Percentiles rank a stretch among this genome's conserved stretches.
These are phyloP conservation scores for Muscicapa striata DNA, from an alignment of 2,797 vertebrate genomes.

Conservation along the genomic window DNA sequence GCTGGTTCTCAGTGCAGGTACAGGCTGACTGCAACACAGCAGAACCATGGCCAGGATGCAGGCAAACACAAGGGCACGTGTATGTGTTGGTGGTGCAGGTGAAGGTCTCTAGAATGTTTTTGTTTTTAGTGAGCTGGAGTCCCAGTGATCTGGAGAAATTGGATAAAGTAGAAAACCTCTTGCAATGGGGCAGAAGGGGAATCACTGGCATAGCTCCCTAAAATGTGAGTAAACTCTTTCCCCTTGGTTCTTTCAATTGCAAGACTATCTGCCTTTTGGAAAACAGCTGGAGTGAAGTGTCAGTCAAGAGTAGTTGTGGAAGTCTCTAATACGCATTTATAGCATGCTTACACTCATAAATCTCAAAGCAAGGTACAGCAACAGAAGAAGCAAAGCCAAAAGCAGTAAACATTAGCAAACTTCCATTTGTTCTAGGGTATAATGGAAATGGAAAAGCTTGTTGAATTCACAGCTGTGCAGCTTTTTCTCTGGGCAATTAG, in stretches of 20 bases:
- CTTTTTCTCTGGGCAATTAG: background rate
- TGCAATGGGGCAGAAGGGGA: background rate
- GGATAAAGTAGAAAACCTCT: background rate
- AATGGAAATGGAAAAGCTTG: background rate
- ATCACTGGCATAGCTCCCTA: background rate
- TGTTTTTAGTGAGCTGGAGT: background rate
- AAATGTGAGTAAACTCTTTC: background rate
- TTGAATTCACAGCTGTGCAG: background rate
- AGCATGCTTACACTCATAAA: background rate
- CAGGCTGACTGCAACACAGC: background rate
- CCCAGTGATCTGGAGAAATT: background rate
- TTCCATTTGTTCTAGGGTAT: background rate
- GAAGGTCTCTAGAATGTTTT: background rate
- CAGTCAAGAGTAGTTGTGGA: background rate
- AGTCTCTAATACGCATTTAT: background rate
- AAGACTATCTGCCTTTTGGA: background rate
- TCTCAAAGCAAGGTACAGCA: background rate
- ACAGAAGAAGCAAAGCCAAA: background rate
- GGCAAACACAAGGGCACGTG: background rate
- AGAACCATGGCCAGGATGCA: fast-evolving
- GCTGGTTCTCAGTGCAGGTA: background rate
- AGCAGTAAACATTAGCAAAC: background rate
- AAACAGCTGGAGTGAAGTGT: background rate
- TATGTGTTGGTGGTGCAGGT: background rate
- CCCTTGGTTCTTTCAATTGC: background rate